Evolutionary conservation across 53 echinoderm and acorn worm genomes (phyloP).

Genomic region (Apostichopus leukothele): DNA sequence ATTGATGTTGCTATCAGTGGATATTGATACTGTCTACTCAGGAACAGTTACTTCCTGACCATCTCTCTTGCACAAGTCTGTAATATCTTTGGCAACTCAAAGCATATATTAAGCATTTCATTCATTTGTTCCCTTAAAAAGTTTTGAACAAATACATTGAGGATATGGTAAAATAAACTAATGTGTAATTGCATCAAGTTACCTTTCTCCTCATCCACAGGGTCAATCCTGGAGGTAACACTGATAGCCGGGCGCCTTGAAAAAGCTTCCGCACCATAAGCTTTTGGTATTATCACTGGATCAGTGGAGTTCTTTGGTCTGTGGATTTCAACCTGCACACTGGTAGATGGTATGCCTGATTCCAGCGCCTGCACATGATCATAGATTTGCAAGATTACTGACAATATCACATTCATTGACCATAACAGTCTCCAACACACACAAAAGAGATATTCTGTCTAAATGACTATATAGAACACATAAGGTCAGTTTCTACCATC

Average conservation of each 20-base stretch:
- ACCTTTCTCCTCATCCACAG: not conserved
- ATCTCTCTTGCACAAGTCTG: no score
- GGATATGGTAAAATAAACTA: not conserved
- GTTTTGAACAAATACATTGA: conserved; percentile 4
- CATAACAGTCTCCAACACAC: no score
- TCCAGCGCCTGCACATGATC: not conserved
- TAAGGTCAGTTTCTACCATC: no score
- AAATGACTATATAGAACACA: no score
- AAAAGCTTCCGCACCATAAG: not conserved
- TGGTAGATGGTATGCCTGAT: conserved; percentile 15
- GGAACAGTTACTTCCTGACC: no score
- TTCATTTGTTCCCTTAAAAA: not conserved
- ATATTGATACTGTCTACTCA: no score
- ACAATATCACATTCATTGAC: no score
- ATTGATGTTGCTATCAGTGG: no score
- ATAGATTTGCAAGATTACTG: no score
- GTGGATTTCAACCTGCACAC: conserved; percentile 32
- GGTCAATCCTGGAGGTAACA: not conserved
- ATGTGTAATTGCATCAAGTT: not conserved
- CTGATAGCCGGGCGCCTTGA: not conserved
- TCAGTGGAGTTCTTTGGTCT: conserved; percentile 16
- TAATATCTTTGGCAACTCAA: no score
- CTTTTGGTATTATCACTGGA: not conserved
- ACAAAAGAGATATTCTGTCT: no score
- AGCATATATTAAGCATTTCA: no score